Conservation (phyloP, 2,113 vertebrate species). For the Atrichornis clamosus region DNA sequence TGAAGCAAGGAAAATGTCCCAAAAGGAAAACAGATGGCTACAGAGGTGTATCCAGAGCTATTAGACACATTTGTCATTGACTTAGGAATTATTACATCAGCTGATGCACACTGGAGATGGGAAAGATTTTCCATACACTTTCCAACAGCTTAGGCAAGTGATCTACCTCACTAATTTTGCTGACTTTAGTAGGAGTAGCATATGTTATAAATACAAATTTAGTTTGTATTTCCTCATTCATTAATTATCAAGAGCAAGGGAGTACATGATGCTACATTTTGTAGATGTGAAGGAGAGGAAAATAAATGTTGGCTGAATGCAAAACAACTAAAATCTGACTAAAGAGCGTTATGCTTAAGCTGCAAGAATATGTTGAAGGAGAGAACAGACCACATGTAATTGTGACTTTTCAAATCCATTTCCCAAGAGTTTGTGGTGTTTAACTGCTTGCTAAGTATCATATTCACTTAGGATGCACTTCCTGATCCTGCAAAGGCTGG, state of each 20-base stretch:
- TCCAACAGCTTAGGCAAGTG: not conserved
- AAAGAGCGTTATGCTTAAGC: not conserved
- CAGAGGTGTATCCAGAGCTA: not conserved
- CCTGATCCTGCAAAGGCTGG: not conserved
- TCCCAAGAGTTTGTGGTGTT: not conserved
- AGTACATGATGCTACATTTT: not conserved
- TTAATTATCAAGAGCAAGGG: not conserved
- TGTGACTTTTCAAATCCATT: not conserved
- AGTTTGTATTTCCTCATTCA: not conserved
- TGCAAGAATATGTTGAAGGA: not conserved
- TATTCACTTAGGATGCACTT: not conserved
- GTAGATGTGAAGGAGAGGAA: not conserved
- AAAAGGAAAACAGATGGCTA: not conserved
- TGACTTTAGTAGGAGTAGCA: not conserved
- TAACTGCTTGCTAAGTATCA: not conserved
- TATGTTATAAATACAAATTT: not conserved
- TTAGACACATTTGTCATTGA: not conserved
- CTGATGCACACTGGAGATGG: not conserved
- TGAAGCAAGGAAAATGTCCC: not conserved
- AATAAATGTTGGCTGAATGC: not conserved
- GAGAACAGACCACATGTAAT: not conserved
- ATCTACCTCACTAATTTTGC: conserved; percentile 1
- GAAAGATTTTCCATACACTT: not conserved
- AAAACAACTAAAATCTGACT: not conserved
- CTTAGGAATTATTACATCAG: not conserved